Base-by-base conservation (phyloP, 2,888 invertebrate species). In the Cephus sareptanus region DNA sequence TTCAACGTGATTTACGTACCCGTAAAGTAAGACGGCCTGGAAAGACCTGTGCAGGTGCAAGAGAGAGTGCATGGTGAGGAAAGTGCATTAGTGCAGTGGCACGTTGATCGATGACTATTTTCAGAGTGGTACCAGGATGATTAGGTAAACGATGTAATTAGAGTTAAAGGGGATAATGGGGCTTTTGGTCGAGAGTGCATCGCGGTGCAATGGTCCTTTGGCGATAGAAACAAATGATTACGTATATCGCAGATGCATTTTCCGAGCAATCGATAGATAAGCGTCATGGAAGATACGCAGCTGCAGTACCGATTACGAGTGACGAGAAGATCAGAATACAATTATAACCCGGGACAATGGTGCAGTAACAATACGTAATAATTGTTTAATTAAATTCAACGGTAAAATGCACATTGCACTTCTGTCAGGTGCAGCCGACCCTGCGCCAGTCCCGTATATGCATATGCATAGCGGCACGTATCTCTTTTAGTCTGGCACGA, bases 321-420 rank as follows among this genome's bases (percentile, higher is more conserved):
- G 4, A 40, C 40, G 15, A 40, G 40, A 15, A 15, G 40, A 40
- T 40, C 40, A 15, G 40, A 40, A 15, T 40, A 15, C 15, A 15
- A 40, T 70, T 70, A 70, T 15, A 70, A 70, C 3, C 30, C 15
- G 70, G 70, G 77, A 80, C 84, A 83, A 85, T 85, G 83, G 84
- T 83, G 81, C 82, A 82, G 86, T 85, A 87, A 87, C 87, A 86
- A 85, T 85, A 86, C 80, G 82, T 81, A 85, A 86, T 87, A 89
- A 89, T 88, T 87, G 87, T 87, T 89, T 89, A 89, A 89, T 89
- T 89, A 89, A 89, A 89, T 85, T 81, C 81, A 73, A 78, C 77
- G 75, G 82, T 80, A 81, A 80, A 81, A 81, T 76, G 81, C 73
- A 83, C 81, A 84, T 87, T 88, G 88, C 87, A 84, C 88, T 88